Percentiles rank a stretch among this genome's conserved stretches.
phyloP scores from a whole-genome alignment of 2,113 vertebrate genomes.

The Barnardius zonarius region DNA sequence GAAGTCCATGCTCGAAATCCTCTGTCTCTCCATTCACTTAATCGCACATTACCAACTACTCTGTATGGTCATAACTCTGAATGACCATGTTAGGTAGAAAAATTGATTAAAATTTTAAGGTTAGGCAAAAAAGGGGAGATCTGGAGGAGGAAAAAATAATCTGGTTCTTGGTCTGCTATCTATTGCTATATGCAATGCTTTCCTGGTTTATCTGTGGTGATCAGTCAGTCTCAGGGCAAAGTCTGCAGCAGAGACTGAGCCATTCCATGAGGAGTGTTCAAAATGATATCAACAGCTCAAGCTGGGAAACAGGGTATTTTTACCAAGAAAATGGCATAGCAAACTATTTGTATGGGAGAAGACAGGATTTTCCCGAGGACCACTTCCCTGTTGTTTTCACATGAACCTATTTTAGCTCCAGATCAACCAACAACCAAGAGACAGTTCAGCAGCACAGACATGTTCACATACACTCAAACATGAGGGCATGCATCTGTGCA shows the following conservation, averaged over 20 bases:
- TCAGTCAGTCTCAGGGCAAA: not conserved
- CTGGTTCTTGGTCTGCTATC: not conserved
- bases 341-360: not conserved
- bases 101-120: not conserved
- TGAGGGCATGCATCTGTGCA: rapidly evolving
- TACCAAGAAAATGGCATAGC: rapidly evolving
- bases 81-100: not conserved
- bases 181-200: not conserved
- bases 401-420: not conserved
- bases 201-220: not conserved
- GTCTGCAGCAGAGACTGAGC: not conserved
- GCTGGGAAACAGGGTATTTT: not conserved
- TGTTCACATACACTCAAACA: rapidly evolving
- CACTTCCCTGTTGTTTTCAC: not conserved
- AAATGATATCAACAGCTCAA: not conserved
- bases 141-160: not conserved
- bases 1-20: not conserved
- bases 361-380: not conserved
- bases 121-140: not conserved
- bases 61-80: not conserved
- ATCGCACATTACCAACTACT: not conserved
- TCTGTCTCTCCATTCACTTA: not conserved
- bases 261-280: not conserved
- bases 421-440: not conserved
- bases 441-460: not conserved